phyloP scores from a whole-genome alignment of 2,797 vertebrate genomes.

The Gymnodraco acuticeps region DNA sequence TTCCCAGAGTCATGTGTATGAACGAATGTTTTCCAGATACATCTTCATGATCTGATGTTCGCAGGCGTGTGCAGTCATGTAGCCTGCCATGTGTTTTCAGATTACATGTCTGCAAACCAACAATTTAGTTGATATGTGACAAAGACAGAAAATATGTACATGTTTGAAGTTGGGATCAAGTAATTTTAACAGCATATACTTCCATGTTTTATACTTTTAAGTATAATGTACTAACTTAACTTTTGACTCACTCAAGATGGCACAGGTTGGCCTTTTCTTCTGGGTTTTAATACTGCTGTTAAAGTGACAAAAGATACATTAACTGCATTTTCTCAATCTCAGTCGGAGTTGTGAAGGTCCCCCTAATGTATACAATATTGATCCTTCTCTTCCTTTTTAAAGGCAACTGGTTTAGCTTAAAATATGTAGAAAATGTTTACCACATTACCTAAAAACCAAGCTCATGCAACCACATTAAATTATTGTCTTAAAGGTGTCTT shows the following conservation, averaged over 20 bases:
- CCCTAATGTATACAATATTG: neutral
- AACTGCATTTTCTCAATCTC: neutral
- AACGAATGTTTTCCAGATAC: constrained; percentile 17
- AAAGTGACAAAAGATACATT: neutral
- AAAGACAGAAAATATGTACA: constrained; percentile 37
- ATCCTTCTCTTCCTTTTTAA: neutral
- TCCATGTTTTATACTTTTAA: neutral
- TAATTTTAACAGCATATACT: constrained; percentile 7
- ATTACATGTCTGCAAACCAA: constrained; percentile 67
- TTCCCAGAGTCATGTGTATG: constrained; percentile 15
- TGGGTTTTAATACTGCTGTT: neutral
- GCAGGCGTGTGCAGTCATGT: constrained; percentile 72
- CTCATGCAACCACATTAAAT: neutral
- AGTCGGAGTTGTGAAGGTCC: neutral
- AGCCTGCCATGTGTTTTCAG: constrained; percentile 57
- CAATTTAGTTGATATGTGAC: constrained; percentile 60
- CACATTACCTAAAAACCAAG: neutral
- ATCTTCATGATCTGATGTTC: constrained; percentile 59
- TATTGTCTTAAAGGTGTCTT: neutral
- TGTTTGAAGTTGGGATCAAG: constrained; percentile 18
- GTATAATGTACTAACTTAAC: neutral
- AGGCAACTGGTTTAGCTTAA: neutral
- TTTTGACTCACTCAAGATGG: neutral
- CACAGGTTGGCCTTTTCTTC: constrained; percentile 2
- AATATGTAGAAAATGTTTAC: neutral